Base-by-base conservation (phyloP, 92 coral and sea anemone genomes). In the Actinernus sp. region DNA sequence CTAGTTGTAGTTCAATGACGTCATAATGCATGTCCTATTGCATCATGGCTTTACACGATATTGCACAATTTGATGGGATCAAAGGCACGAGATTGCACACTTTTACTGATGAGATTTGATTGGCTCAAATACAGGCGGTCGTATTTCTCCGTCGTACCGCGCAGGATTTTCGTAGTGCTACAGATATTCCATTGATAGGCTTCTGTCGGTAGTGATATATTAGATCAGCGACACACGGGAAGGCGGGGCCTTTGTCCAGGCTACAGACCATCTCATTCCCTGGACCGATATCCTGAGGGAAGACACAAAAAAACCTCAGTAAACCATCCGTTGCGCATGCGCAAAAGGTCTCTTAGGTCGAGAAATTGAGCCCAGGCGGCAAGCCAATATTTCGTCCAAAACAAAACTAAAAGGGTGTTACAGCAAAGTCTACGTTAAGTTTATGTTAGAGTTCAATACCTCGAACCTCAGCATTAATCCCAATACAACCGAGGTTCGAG, bases 231-330 rank as follows among this genome's bases (percentile, higher is more conserved):
- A 88, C 34, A 19, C 83, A 74, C 4, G 73, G 84, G 25, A 88
- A 88, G 7, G 87, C 73, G 3, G 90, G 95, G 24, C 95, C 95
- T 37, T 83, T 88, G 29, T 79, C 87, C 8, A 88, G 83, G 24
- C 91, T 81, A 31, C 58, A 58, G 56, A 59, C 61, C 62, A 59
- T 55, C 20, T 63, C 52, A 28, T 65, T 88, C 11, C 90, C 91
- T 17, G 63, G 68, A 14, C 90, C 83, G 36, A 84, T 76, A 71
- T 88, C 95, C 95, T 88, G 76, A 44, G 56, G 46, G 36, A 18
- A 14, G 45, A 31, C 43, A n/a, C 40, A 45, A 44, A 19, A 33
- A 58, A 0, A 8, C 27, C 36, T n/a, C n/a, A n/a, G n/a, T n/a
- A n/a, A n/a, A n/a, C n/a, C n/a, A n/a, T n/a, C n/a, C 10, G 19